Conservation (phyloP, 2,113 vertebrate genomes). For the Tautogolabrus adspersus region DNA sequence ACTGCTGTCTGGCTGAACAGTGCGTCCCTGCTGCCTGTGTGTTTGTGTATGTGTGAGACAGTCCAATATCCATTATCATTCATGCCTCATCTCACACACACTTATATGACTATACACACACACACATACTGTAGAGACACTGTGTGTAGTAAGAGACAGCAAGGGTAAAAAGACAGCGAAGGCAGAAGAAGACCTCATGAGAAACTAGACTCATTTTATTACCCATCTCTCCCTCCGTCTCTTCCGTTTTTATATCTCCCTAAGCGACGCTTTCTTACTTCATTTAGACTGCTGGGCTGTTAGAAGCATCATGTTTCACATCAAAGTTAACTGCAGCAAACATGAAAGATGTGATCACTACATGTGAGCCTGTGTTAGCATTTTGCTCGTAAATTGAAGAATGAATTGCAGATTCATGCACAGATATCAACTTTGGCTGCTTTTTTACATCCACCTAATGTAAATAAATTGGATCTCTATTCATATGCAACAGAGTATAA, state of each 20-base stretch:
- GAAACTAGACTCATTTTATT: conserved; percentile 44
- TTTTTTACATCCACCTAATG: neutral
- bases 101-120: neutral
- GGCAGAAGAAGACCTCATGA: conserved; percentile 41
- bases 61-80: conserved; percentile 57
- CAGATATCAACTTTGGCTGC: neutral
- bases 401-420: neutral
- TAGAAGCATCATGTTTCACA: conserved; percentile 3
- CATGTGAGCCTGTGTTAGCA: neutral
- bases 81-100: conserved; percentile 52
- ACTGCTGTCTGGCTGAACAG: conserved; percentile 37
- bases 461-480: neutral
- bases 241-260: conserved; percentile 10
- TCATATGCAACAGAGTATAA: neutral
- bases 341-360: neutral
- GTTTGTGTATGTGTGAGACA: conserved; percentile 50
- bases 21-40: conserved; percentile 19
- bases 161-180: conserved; percentile 59
- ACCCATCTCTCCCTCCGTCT: neutral
- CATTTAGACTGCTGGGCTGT: neutral
- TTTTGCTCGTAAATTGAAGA: neutral
- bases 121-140: conserved; percentile 4
- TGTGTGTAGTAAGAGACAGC: conserved; percentile 38
- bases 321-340: conserved; percentile 4
- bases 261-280: neutral